Base-by-base conservation (phyloP, 2,888 invertebrate species). In the Cryptocephalus moraei region DNA sequence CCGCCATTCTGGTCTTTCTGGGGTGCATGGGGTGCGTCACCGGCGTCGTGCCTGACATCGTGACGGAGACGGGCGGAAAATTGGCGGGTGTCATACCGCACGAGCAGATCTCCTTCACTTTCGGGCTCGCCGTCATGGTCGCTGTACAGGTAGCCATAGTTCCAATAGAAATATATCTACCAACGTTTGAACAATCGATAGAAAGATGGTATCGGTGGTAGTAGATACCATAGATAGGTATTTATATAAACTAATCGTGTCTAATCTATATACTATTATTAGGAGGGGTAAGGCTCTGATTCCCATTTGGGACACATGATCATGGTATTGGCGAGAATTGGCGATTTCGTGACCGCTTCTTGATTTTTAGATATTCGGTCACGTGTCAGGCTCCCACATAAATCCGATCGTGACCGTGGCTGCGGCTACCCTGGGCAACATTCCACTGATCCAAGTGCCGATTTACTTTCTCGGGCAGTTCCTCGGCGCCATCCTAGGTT, bases 331-430 rank as follows among this genome's bases (percentile, higher is more conserved):
- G n/a, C n/a, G n/a, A n/a, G n/a, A 22, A 2, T 22, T 22, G 6
- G 22, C 6, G 6, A 2, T 22, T 22, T 2, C 22, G 6, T 2
- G 3, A 22, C 22, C 3, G 6, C 22, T 2, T 22, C 39, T 46
- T 36, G 47, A 22, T 57, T 73, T 72, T 43, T 70, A 82, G 77
- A 79, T 80, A 49, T 82, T 86, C 53, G 87, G 84, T 6, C 86
- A 86, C 62, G 75, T 88, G 40, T 87, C 87, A 32, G 86, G 84
- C 38, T 82, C 85, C 0, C 86, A 84, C 61, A 73, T 89, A 61
- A 89, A 89, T 66, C 89, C 89, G 0, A 77, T 82, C 0, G 82
- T 89, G 1, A 84, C 87, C 0, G 66, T 84, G n/a, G 81, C 81
- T 0, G 78, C 85, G 0, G 72, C 79, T 3, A 68, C 82, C n/a